Evolutionary conservation across 1,140 invertebrate species (phyloP), one percentile per base, ranked within the genome.

Genomic region (Druon quercuslanigerum): DNA sequence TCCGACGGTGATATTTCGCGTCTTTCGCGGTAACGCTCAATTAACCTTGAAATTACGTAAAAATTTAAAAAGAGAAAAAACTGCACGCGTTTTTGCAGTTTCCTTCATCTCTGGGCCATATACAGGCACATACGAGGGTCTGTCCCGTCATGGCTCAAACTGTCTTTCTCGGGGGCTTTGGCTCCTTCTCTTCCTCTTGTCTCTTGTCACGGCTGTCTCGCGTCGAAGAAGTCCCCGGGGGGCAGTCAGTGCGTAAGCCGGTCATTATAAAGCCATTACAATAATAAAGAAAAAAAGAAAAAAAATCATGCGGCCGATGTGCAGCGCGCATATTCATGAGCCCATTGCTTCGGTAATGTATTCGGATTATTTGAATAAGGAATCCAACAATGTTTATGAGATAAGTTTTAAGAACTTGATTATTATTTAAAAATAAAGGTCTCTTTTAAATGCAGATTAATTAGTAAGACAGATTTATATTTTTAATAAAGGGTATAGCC

Each of bases 241-340:
- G 16, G n/a, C 52, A 56, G 52, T 56, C 52, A 56, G 52, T 56
- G 52, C 16, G 52, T 56, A 56, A 56, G 52, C 52, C 16, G n/a
- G 52, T 56, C 52, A 56, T 56, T 56, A 56, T 56, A 17, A 56
- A 56, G 52, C 52, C 52, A 56, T 56, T 56, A 56, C 52, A n/a
- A 19, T n/a, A 56, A 46, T 8, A 11, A 46, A 25, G 20, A 25
- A 46, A 46, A 46, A 46, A 46, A 11, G 9, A 46, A 46, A 11
- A 1, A 11, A 46, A 46, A 46, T 46, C 9, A 6, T 1, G 40
- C 40, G 40, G 40, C 9, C 40, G 40, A 46, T 46, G 40, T 46
- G 40, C 40, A 11, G 9, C 9, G 40, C 40, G 40, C 40, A 46
- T 46, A 46, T 46, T 46, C 40, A 46, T 46, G 40, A 46, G 40